These are phyloP conservation scores for Fragum fragum DNA, from an alignment of 2,888 invertebrate genomes.

Conservation along the genomic window DNA sequence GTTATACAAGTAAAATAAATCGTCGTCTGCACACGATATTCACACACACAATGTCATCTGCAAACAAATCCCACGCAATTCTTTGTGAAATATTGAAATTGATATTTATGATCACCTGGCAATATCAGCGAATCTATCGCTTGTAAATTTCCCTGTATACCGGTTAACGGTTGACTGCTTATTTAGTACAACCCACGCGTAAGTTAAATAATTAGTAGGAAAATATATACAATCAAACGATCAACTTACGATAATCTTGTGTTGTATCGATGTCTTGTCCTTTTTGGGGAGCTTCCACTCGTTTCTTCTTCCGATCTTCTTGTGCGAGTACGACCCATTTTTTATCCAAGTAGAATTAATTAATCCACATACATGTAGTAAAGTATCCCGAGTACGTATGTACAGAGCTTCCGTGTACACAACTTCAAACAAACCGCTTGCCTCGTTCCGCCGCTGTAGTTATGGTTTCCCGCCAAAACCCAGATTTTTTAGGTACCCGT, in stretches of 20 bases:
- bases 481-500: not conserved
- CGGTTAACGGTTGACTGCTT: not conserved
- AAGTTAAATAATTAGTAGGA: not conserved
- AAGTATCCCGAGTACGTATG: not conserved
- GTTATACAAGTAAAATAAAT: no score
- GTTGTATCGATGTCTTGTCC: constrained; percentile 50
- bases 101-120: no score
- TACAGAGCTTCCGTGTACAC: constrained; percentile 19
- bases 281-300: constrained; percentile 37
- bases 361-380: no score
- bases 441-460: constrained; percentile 12
- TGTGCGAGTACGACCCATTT: constrained; percentile 46
- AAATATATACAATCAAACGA: not conserved
- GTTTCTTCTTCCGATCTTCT: constrained; percentile 37
- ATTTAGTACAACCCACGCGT: not conserved
- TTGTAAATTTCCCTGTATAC: not conserved
- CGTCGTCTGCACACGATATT: no score
- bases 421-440: constrained; percentile 22
- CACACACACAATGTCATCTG: no score
- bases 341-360: not conserved
- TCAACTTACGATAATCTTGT: constrained; percentile 47
- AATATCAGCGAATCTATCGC: no score
- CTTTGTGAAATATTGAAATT: no score
- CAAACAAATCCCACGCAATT: no score
- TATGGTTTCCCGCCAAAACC: constrained; percentile 14